Conservation (phyloP, 2,888 invertebrate species). For the Lepeophtheirus nordmannii region DNA sequence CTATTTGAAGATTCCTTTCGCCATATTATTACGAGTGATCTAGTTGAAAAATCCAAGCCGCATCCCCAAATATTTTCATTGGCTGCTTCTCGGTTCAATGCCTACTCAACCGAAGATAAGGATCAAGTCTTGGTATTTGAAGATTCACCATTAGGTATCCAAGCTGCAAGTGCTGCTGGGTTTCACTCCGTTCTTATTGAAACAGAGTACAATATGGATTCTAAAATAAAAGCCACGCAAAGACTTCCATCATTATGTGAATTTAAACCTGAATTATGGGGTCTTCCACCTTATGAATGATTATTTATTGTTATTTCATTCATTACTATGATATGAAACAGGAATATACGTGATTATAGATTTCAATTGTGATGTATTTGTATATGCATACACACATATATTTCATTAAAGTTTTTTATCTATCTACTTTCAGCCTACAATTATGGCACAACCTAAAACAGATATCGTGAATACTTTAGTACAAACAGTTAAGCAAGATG, state of each 20-base stretch:
- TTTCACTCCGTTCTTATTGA: background rate
- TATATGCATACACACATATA: background rate
- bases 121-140: slow-evolving; percentile 9
- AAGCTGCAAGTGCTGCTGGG: background rate
- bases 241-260: background rate
- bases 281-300: slow-evolving; percentile 4
- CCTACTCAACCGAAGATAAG: background rate
- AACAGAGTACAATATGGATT: background rate
- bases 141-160: slow-evolving; percentile 10
- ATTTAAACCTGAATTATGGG: background rate
- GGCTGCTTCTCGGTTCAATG: background rate
- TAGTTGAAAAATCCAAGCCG: background rate
- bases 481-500: slow-evolving; percentile 15
- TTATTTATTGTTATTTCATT: background rate
- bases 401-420: background rate
- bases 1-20: slow-evolving; percentile 2
- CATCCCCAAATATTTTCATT: slow-evolving; percentile 7
- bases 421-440: too few relatives aligned
- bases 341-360: background rate
- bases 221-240: background rate
- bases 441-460: background rate
- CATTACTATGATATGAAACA: too few relatives aligned
- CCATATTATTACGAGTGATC: slow-evolving; percentile 12
- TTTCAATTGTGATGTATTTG: background rate
- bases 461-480: slow-evolving; percentile 15